Conservation (phyloP, 2,797 vertebrate genomes). For the Babyrousa celebensis region DNA sequence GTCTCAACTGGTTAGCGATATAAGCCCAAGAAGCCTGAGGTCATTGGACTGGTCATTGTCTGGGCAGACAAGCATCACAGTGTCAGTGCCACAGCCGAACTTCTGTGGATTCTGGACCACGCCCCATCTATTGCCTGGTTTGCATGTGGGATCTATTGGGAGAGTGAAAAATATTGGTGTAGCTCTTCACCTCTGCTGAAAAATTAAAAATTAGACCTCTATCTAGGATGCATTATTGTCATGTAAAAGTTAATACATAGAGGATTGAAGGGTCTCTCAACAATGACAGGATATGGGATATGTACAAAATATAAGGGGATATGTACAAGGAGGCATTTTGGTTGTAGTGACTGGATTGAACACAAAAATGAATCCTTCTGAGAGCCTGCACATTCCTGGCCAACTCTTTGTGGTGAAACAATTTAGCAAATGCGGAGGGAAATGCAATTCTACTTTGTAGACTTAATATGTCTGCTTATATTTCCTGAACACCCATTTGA, state of each 20-base stretch:
- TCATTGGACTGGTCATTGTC: neutral
- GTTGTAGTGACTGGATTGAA: constrained; percentile 27
- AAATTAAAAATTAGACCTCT: neutral
- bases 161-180: neutral
- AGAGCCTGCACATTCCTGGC: neutral
- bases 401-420: neutral
- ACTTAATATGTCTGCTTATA: constrained; percentile 34
- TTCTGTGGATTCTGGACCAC: neutral
- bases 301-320: neutral
- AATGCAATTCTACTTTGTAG: neutral
- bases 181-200: neutral
- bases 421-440: neutral
- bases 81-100: neutral
- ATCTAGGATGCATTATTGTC: neutral
- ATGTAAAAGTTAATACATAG: constrained; percentile 7
- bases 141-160: neutral
- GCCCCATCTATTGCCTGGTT: neutral
- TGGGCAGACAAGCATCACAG: neutral
- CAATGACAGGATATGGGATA: neutral
- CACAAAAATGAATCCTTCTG: neutral
- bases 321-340: neutral
- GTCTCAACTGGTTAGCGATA: neutral
- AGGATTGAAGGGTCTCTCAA: neutral
- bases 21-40: neutral
- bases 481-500: constrained; percentile 9